A percentile compares a stretch with the other conserved stretches of the same genome.
These are phyloP conservation scores for Podarcis lilfordi DNA, from an alignment of 2,797 vertebrate species.

Conservation along the genomic window DNA sequence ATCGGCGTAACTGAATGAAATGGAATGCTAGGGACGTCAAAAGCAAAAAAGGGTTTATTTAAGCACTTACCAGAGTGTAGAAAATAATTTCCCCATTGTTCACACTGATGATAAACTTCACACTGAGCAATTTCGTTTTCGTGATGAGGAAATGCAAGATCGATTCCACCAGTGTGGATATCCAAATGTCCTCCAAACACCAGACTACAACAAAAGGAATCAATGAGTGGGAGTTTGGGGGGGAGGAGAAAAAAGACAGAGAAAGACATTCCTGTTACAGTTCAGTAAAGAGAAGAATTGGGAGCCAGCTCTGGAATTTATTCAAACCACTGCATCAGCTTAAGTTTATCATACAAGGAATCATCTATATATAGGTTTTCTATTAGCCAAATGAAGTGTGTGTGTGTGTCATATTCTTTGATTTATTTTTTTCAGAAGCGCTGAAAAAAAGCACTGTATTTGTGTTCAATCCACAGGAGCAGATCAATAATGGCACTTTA, in stretches of 20 bases:
- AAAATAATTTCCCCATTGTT: conserved; percentile 96
- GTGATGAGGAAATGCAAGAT: conserved; percentile 96
- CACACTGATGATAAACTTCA: conserved; percentile 90
- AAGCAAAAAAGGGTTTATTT: neutral
- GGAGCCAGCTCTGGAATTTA: neutral
- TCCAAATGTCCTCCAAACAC: conserved; percentile 93
- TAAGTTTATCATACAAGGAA: neutral
- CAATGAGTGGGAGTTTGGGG: conserved; percentile 19
- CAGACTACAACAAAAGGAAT: conserved; percentile 77
- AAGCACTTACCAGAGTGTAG: conserved; percentile 89
- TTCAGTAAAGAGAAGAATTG: neutral
- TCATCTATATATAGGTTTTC: neutral
- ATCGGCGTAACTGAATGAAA: neutral
- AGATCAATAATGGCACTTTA: neutral
- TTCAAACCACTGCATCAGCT: neutral
- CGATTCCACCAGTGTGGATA: conserved; percentile 93
- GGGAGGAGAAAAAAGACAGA: neutral
- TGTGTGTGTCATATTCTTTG: too few relatives aligned
- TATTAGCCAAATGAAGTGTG: neutral
- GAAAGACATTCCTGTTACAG: neutral
- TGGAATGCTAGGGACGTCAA: neutral
- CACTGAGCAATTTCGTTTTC: conserved; percentile 97
- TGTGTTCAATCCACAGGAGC: neutral
- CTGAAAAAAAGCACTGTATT: too few relatives aligned
- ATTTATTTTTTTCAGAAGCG: neutral